Conservation (phyloP, 2,888 invertebrate species). For the Arge pagana region DNA sequence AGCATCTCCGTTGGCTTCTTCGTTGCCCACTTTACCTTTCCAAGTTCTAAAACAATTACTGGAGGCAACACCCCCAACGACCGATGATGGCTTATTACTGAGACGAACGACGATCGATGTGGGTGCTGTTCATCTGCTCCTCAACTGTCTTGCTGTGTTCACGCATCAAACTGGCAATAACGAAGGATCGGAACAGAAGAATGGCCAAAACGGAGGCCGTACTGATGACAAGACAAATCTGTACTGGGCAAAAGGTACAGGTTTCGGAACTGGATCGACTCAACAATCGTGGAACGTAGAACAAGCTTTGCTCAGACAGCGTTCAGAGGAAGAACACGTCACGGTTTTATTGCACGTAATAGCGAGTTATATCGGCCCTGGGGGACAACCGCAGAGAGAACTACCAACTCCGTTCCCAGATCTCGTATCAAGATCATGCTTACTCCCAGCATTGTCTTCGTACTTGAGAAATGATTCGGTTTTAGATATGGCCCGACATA, state of each 20-base stretch:
- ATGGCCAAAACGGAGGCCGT: conserved; percentile 41
- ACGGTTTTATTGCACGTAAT: conserved; percentile 82
- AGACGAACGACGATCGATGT: conserved; percentile 80
- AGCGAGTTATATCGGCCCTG: conserved; percentile 86
- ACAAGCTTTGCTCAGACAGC: conserved; percentile 86
- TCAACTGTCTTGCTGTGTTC: conserved; percentile 87
- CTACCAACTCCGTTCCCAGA: conserved; percentile 77
- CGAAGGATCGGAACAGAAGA: conserved; percentile 57
- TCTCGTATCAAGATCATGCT: conserved; percentile 78
- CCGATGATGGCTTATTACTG: conserved; percentile 76
- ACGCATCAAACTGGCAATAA: conserved; percentile 74
- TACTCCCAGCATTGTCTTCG: conserved; percentile 86
- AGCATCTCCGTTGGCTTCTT: conserved; percentile 69
- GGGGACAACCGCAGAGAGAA: conserved; percentile 60
- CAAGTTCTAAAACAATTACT: conserved; percentile 77
- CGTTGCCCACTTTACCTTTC: conserved; percentile 77
- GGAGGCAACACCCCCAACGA: conserved; percentile 75
- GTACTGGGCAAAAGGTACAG: conserved; percentile 96
- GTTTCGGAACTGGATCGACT: conserved; percentile 94
- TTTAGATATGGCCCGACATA: conserved; percentile 95
- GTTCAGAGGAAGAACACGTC: conserved; percentile 92
- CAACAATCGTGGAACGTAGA: conserved; percentile 97
- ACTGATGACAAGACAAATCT: conserved; percentile 74
- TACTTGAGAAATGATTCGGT: conserved; percentile 95
- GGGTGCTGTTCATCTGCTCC: conserved; percentile 82